Evolutionary conservation across 2,797 vertebrate genomes (phyloP).

Genomic region (Chaetodon trifasciatus): DNA sequence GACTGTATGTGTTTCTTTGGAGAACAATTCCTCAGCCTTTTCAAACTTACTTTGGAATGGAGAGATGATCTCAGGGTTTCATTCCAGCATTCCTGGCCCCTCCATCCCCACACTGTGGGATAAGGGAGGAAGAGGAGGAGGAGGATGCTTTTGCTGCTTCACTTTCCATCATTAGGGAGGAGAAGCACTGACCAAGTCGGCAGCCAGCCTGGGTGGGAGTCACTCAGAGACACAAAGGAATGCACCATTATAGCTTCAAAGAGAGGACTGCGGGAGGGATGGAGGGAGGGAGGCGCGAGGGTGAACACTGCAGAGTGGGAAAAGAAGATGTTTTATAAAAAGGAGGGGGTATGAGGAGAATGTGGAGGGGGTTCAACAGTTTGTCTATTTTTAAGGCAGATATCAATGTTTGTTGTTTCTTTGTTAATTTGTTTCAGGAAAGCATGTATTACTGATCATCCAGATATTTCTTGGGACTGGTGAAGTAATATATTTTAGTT

Average conservation of each 20-base stretch:
- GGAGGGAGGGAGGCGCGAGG: not conserved
- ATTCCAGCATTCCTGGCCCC: conserved; percentile 55
- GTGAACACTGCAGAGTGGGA: not conserved
- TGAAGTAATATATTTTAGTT: not conserved
- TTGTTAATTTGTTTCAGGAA: not conserved
- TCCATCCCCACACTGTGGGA: conserved; percentile 48
- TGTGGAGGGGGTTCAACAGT: conserved; percentile 2
- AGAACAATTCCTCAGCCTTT: conserved; percentile 13
- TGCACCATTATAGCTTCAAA: conserved; percentile 68
- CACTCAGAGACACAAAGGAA: conserved; percentile 68
- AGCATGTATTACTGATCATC: not conserved
- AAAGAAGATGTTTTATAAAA: not conserved
- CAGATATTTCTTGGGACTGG: too few relatives aligned
- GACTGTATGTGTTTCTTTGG: not conserved
- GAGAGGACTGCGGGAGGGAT: conserved; percentile 1
- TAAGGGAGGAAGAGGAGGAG: conserved; percentile 35
- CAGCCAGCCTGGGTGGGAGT: conserved; percentile 58
- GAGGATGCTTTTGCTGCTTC: conserved; percentile 49
- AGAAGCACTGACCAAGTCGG: conserved; percentile 57
- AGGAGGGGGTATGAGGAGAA: not conserved
- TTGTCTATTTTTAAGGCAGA: not conserved
- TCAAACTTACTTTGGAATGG: conserved; percentile 3
- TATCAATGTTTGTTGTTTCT: not conserved
- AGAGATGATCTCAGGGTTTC: conserved; percentile 18
- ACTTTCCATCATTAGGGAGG: conserved; percentile 67